A percentile compares a stretch with the other conserved stretches of the same genome.
phyloP scores from a whole-genome alignment of 1,140 invertebrate species.

The Ptiloglossa arizonensis region DNA sequence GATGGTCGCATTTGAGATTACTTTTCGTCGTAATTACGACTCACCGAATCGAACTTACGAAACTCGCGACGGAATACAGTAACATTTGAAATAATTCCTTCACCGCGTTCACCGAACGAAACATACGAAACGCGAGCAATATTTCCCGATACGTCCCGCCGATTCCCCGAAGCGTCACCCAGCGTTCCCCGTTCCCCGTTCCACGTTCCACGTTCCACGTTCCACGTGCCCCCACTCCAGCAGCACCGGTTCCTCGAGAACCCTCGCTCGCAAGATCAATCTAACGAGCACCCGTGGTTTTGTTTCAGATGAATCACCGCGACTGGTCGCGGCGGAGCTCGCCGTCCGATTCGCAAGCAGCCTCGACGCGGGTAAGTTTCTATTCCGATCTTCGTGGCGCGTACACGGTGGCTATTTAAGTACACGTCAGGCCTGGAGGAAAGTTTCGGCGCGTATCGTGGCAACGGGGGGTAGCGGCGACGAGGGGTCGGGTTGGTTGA shows the following conservation, averaged over 20 bases:
- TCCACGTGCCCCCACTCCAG: background rate
- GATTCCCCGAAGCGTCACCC: background rate
- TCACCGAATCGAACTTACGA: too few species aligned
- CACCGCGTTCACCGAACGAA: too few species aligned
- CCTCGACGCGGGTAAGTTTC: constrained; percentile 48
- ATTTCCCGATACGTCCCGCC: too few species aligned
- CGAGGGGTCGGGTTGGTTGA: constrained; percentile 61
- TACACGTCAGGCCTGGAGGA: constrained; percentile 12
- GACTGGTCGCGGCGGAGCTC: constrained; percentile 23
- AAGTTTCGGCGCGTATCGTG: constrained; percentile 41
- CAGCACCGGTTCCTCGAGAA: constrained; percentile 2
- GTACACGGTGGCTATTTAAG: constrained; percentile 16
- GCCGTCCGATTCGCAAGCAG: constrained; percentile 13
- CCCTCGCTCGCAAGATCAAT: constrained; percentile 11
- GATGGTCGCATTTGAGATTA: too few species aligned
- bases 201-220: background rate
- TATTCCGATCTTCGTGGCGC: constrained; percentile 15
- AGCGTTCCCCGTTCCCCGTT: background rate
- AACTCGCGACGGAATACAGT: too few species aligned
- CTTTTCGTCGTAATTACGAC: too few species aligned
- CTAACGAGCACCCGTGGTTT: constrained; percentile 42
- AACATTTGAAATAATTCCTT: too few species aligned
- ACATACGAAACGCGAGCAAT: too few species aligned
- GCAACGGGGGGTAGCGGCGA: background rate
- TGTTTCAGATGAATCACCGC: constrained; percentile 53